A percentile compares a stretch with the other conserved stretches of the same genome.
These are phyloP conservation scores for Epinotia brunnichana DNA, from an alignment of 2,888 invertebrate species.

Conservation along the genomic window DNA sequence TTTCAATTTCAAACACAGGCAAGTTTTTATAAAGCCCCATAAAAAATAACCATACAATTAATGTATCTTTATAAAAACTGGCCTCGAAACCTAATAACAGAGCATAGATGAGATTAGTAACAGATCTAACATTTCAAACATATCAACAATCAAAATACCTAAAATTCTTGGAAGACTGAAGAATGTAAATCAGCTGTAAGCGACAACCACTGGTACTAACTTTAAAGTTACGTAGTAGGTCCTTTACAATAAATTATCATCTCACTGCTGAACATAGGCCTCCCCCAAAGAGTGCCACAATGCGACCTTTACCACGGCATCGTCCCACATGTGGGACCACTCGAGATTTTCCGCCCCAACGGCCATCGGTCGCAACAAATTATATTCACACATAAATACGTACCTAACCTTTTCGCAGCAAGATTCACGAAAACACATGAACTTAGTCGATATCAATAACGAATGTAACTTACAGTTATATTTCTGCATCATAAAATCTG, in stretches of 20 bases:
- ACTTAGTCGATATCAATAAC: no score
- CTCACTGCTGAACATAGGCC: not conserved
- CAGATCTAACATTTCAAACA: constrained; percentile 33
- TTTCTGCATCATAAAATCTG: not conserved
- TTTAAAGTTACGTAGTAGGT: constrained; percentile 4
- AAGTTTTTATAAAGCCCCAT: constrained; percentile 9
- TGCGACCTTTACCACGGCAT: not conserved
- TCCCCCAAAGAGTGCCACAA: no score
- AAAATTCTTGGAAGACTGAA: constrained; percentile 37
- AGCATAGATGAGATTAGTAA: constrained; percentile 33
- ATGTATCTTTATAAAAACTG: constrained; percentile 14
- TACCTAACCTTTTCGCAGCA: no score
- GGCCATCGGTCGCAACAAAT: no score
- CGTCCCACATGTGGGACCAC: no score
- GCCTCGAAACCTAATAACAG: constrained; percentile 11
- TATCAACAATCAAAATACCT: constrained; percentile 33
- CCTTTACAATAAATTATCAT: constrained; percentile 41
- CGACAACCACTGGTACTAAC: constrained; percentile 28
- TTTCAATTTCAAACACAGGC: constrained; percentile 1
- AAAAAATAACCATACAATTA: not conserved
- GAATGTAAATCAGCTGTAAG: constrained; percentile 16
- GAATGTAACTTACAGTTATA: not conserved
- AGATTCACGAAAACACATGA: no score
- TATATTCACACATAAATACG: no score
- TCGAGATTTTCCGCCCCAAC: no score